Evolutionary conservation across 2,797 vertebrate genomes (phyloP).

Genomic region (Nyctalus aviator): DNA sequence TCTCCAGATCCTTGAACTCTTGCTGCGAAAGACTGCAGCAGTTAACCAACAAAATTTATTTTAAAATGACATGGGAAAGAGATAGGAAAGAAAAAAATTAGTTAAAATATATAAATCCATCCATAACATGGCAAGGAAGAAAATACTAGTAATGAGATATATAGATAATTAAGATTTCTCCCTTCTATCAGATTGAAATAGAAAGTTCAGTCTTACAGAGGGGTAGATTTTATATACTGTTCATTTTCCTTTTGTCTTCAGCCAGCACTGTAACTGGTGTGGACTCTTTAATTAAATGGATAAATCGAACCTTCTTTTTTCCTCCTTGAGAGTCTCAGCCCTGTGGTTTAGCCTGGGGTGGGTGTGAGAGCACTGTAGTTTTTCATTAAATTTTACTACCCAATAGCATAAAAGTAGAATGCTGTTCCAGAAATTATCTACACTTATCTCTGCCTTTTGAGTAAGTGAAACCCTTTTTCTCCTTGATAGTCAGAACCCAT

Average conservation of each 20-base stretch:
- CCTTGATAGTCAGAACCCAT: neutral
- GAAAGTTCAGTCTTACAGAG: too few species aligned
- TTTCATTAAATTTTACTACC: neutral
- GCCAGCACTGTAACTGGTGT: neutral
- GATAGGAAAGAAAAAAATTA: neutral
- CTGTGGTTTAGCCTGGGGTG: neutral
- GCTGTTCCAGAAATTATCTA: neutral
- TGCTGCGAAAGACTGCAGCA: too few species aligned
- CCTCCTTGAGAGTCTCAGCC: neutral
- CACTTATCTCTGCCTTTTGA: neutral
- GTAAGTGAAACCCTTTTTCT: neutral
- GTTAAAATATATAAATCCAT: neutral
- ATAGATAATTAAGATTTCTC: neutral
- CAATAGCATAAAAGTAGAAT: neutral
- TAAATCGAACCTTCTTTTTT: neutral
- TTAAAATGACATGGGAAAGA: neutral
- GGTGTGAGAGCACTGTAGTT: neutral
- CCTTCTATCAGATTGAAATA: too few species aligned
- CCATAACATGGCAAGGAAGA: neutral
- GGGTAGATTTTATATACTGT: too few species aligned
- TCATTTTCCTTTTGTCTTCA: neutral
- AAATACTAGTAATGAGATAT: neutral
- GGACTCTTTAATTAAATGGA: neutral
- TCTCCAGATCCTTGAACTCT: too few species aligned
- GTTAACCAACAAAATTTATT: neutral